Base-by-base conservation (phyloP, 2,797 vertebrate genomes). In the Pogoniulus pusillus region DNA sequence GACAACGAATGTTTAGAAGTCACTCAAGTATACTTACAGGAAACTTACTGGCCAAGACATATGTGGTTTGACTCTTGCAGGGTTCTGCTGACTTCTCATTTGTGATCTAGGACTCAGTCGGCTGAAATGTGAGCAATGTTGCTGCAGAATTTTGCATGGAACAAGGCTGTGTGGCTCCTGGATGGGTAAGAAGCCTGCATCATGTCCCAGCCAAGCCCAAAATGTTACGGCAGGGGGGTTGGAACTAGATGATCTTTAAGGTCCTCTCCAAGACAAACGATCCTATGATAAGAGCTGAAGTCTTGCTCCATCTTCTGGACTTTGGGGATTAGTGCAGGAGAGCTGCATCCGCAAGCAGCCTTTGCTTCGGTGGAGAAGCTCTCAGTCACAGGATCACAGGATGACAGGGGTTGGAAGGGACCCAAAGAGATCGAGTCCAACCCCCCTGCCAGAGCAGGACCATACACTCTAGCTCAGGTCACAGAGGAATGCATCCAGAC, bases 281-380 rank as follows among this genome's bases (percentile, higher is more conserved):
- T 12, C 11, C 45, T 22, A 47, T 23, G 45, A 47, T 22, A 2
- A 43, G 30, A 8, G 4, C 77, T 78, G 85, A 11, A 10, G 84
- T 5, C 58, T 92, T 91, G 92, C 93, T 89, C 91, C 91, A 85
- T 74, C 93, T 95, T 26, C 93, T 94, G 94, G 91, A 7, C 89
- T 62, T 29, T 9, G 45, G 45, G 23, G 30, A 23, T 87, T 8
- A 39, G 20, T 84, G 91, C 89, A 91, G 74, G 73, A 55, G 55
- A 73, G 35, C 34, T 7, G 29, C 82, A 78, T 7, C 39, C 59
- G 41, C 19, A 26, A 41, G 53, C 1, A 2, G 24, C 49, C 72
- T 45, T 54, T 7, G 30, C 49, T n/a, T 62, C 64, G 32, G 35
- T 5, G n/a, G 35, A 74, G 81, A 12, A 62, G 29, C 22, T 74